Conservation (phyloP, 2,797 vertebrate species). For the Prionace glauca region DNA sequence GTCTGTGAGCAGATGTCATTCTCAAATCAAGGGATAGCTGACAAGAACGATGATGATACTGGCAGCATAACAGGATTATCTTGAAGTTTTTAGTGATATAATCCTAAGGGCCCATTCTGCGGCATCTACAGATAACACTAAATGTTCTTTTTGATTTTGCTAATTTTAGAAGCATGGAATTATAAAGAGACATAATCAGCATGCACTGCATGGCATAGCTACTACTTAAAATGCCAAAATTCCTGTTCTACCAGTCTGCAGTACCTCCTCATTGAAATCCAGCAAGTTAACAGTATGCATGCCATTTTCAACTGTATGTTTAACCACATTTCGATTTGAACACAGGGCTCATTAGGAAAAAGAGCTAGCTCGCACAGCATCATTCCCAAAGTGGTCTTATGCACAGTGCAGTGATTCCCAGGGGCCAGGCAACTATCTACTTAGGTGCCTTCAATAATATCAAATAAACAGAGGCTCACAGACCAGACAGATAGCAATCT, state of each 20-base stretch:
- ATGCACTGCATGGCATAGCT: background rate
- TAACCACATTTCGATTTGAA: background rate
- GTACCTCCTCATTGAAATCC: background rate
- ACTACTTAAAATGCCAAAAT: conserved; percentile 36
- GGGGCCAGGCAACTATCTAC: background rate
- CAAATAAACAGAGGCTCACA: background rate
- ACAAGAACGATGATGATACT: background rate
- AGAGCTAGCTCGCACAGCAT: background rate
- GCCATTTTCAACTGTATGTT: background rate
- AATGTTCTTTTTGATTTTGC: background rate
- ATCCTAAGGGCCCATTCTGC: background rate
- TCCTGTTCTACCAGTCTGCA: conserved; percentile 30
- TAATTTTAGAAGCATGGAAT: conserved; percentile 30
- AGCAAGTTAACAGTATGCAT: background rate
- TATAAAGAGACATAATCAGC: conserved; percentile 19
- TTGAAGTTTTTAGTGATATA: background rate
- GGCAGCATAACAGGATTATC: background rate
- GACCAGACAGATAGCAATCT: background rate
- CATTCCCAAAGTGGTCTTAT: background rate
- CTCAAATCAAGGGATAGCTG: too few species aligned
- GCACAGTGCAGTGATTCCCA: too few species aligned
- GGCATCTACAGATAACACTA: background rate
- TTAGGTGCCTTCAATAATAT: background rate
- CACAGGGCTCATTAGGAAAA: background rate
- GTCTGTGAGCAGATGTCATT: too few species aligned